These are phyloP conservation scores for Lysiphlebus fabarum DNA, from an alignment of 1,140 invertebrate species.

Conservation along the genomic window DNA sequence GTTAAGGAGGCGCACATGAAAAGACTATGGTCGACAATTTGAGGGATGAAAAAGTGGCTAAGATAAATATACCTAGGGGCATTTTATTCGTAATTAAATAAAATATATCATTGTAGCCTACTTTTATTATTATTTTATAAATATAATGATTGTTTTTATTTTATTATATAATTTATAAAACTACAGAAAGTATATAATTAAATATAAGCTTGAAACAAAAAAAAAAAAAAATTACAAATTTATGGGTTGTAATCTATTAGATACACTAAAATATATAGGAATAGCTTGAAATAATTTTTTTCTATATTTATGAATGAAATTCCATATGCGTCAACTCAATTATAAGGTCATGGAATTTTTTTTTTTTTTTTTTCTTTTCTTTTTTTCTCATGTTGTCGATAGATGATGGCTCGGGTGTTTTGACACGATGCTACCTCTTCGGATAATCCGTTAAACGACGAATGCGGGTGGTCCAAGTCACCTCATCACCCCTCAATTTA, in stretches of 20 bases:
- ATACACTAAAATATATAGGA: too few species aligned
- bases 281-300: too few species aligned
- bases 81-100: slow-evolving; percentile 20
- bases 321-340: too few species aligned
- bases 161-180: too few species aligned
- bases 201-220: too few species aligned
- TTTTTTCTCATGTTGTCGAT: background rate
- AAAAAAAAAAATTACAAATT: too few species aligned
- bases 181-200: too few species aligned
- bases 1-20: slow-evolving; percentile 13
- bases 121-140: background rate
- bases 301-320: background rate
- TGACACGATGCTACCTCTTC: slow-evolving; percentile 49
- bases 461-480: slow-evolving; percentile 42
- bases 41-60: slow-evolving; percentile 15
- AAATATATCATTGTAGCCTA: slow-evolving; percentile 10
- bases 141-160: too few species aligned
- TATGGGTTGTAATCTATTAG: too few species aligned
- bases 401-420: slow-evolving; percentile 42
- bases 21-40: slow-evolving; percentile 2
- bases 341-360: too few species aligned
- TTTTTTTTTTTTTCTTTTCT: background rate
- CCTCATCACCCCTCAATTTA: slow-evolving; percentile 11
- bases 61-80: slow-evolving; percentile 27
- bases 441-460: slow-evolving; percentile 51